Evolutionary conservation across 2,888 invertebrate genomes (phyloP), one percentile per base, ranked within the genome.

Genomic region (Patella depressa): DNA sequence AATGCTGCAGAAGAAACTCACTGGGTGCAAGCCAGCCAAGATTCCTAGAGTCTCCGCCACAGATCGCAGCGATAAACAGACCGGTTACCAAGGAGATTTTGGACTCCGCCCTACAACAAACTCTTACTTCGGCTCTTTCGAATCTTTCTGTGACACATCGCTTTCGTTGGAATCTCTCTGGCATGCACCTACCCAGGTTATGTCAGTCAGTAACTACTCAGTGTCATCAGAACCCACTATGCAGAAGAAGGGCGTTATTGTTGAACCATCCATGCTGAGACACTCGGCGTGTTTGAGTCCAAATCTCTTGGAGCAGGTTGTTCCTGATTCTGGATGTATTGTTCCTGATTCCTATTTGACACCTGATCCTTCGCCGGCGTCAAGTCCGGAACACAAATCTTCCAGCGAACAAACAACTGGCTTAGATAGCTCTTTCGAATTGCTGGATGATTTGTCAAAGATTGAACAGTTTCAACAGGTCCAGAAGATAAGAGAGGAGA

Each of bases 351-450:
- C 87, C 24, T 88, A 85, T 75, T 84, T 88, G 34, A 89, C 89
- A 3, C 89, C 89, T 14, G 89, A 89, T 24, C 87, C 88, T 19
- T 89, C 89, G 19, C 89, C 89, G 9, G 84, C 84, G 19, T 85
- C 85, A 11, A 88, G 88, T 9, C 88, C 89, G 17, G 84, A 87
- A 59, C 86, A 87, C 71, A 78, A 78, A 65, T 72, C 78, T 15
- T 70, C 75, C 72, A 74, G 76, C 12, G 72, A 72, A n/a, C 65
- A 73, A 19, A 73, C 65, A n/a, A 24, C 71, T 3, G 77, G 78
- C 53, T 81, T 81, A 53, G 83, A 82, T 24, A 65, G 24, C 65
- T 65, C 65, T 65, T 65, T 65, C 65, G 65, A 65, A n/a, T 71
- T 55, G 24, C 71, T 65, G 53, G 29, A 17, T 45, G 24, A 15